Base-by-base conservation (phyloP, 53 echinoderm and acorn worm genomes). In the Arbacia lixula region DNA sequence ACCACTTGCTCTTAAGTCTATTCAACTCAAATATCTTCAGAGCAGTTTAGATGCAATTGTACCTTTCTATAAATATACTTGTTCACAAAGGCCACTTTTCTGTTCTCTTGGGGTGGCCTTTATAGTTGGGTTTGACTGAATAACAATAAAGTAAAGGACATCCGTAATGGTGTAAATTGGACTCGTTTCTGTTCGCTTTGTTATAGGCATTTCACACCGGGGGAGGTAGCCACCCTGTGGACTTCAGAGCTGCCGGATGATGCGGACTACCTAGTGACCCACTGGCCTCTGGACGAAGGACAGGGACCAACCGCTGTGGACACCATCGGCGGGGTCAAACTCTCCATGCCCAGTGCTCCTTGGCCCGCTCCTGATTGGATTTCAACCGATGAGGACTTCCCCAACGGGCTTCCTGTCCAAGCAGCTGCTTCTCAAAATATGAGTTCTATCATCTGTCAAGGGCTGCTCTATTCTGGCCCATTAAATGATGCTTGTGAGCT, bases 271-370 rank as follows among this genome's bases (percentile, higher is more conserved):
- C 38, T 95, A 43, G 84, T 72, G 4, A 86, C 79, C 27, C 84
- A 72, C 26, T 95, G 95, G 95, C 90, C 92, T 57, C 87, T 95
- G 63, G 90, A 95, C 65, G 95, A 95, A 76, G 95, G 92, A 68
- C 86, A 95, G 68, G 95, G 95, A 61, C 40, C 46, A 10, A n/a
- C 69, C 29, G 85, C 90, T 26, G 60, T 67, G 42, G 95, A 95
- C 68, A 21, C 29, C 49, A 83, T 92, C n/a, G 53, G 28, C 35
- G 88, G 88, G 19, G 71, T 85, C 30, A 49, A 43, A 28, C 84
- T 95, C 9, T 1, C 51, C 24, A 85, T 86, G 85, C 92, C 95
- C 27, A 61, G 53, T 53, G 84, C 85, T 27, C 92, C 95, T 30
- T 95, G 92, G 95, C 75, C 83, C 35, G 85, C 75, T 55, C 85